Evolutionary conservation across 2,888 invertebrate species (phyloP), one percentile per base, ranked within the genome.

Genomic region (Stegana nigrithorax): DNA sequence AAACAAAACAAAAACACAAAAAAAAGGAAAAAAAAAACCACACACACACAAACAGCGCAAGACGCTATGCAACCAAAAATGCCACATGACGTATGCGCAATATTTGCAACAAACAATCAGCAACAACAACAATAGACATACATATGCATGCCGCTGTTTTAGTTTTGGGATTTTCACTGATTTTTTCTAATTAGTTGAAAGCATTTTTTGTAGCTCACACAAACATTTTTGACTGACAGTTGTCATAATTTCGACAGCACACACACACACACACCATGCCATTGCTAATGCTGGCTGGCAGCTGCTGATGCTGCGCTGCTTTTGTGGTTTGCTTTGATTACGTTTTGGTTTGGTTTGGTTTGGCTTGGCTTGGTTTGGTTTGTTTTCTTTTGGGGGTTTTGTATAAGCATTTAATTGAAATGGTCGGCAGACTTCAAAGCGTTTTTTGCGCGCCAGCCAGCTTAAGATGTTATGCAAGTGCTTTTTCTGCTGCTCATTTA

Each of bases 131-230:
- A 32, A 10, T 32, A 32, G n/a, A 32, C 10, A 32, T 32, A 32
- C 32, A 32, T 12, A 23, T 12, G 47, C 21, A 17, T 42, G 14
- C 14, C 14, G 42, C n/a, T n/a, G 2, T 42, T n/a, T 3, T 17
- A 12, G 23, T 44, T 44, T 14, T 21, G 12, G 23, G 21, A 5
- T 47, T 50, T 50, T 26, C 36, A 36, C 17, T 19, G 32, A 74
- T 74, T 73, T 79, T n/a, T 77, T 77, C 73, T 77, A 77, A 77
- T 77, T 77, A 77, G 75, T 79, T 75, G 75, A 77, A 77, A 77
- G 78, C 76, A 47, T 51, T 4, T 26, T 51, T 51, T 51, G 27
- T 27, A 14, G 14, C 8, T 51, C 23, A 6, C 19, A 17, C 12
- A 32, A 26, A 26, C 14, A 50, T 50, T 39, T 36, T 19, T 45